phyloP scores from a whole-genome alignment of 2,113 vertebrate genomes.

The Proteles cristata region DNA sequence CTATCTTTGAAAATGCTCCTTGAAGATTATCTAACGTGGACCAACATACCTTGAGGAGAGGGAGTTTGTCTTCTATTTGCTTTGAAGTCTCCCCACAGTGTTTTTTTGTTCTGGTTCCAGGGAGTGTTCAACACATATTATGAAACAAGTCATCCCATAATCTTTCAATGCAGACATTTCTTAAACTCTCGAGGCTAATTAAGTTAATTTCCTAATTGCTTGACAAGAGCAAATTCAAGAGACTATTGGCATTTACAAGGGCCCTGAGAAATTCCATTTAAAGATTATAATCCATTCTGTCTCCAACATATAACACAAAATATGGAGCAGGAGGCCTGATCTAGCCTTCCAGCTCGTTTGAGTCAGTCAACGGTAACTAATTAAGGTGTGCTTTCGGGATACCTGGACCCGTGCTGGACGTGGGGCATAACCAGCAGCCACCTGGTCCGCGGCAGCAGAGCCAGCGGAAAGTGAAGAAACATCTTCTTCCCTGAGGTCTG shows the following conservation, averaged over 20 bases:
- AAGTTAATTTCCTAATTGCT: slow-evolving; percentile 33
- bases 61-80: background rate
- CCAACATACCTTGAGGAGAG: background rate
- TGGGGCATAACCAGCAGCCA: no score
- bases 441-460: background rate
- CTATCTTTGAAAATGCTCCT: background rate
- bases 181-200: background rate
- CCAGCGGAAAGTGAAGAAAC: background rate
- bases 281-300: background rate
- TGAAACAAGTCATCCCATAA: background rate
- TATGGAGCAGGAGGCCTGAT: background rate
- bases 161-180: slow-evolving; percentile 26
- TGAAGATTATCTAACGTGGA: background rate
- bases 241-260: background rate
- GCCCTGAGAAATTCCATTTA: background rate
- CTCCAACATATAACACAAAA: background rate
- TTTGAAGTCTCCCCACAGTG: background rate
- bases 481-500: background rate
- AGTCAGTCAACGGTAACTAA: slow-evolving; percentile 1
- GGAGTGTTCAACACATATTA: background rate
- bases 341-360: background rate
- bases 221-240: slow-evolving; percentile 45
- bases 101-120: background rate
- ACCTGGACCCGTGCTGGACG: no score
- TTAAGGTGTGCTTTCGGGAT: background rate